Conservation (phyloP, 2,888 invertebrate species). For the Agrochola macilenta region DNA sequence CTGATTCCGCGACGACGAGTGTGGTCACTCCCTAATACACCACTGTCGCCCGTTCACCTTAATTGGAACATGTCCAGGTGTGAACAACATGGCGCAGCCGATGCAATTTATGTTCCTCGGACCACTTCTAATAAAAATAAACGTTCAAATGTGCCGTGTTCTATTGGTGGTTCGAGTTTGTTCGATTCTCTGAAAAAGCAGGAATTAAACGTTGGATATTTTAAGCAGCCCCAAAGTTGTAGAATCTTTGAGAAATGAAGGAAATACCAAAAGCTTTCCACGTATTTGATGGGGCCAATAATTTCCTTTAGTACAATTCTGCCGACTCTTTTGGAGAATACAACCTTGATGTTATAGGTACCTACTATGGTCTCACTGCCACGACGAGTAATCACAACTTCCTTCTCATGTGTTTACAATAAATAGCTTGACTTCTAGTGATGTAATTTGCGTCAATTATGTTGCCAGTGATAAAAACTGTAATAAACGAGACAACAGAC, state of each 20-base stretch:
- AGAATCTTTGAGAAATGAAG: neutral
- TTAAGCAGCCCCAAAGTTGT: neutral
- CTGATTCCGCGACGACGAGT: neutral
- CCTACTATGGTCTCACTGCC: neutral
- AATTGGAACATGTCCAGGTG: slow-evolving; percentile 46
- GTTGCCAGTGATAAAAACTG: neutral
- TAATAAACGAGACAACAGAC: neutral
- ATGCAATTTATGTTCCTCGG: slow-evolving; percentile 16
- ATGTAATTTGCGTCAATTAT: neutral
- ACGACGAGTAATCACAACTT: neutral
- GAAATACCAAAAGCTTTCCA: neutral
- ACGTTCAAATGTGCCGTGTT: neutral
- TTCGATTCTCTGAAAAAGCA: neutral
- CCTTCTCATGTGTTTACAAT: neutral
- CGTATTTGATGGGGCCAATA: neutral
- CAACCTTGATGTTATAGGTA: neutral
- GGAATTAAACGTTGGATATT: neutral
- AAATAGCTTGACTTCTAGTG: neutral
- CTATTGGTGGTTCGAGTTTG: neutral
- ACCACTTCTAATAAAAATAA: slow-evolving; percentile 9
- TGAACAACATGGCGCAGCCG: slow-evolving; percentile 20
- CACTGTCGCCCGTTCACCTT: slow-evolving; percentile 1
- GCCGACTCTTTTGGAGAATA: neutral
- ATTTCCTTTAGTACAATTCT: neutral
- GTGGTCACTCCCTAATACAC: neutral